Base-by-base conservation (phyloP, 2,113 vertebrate species). In the Corythornis madagascariensis region DNA sequence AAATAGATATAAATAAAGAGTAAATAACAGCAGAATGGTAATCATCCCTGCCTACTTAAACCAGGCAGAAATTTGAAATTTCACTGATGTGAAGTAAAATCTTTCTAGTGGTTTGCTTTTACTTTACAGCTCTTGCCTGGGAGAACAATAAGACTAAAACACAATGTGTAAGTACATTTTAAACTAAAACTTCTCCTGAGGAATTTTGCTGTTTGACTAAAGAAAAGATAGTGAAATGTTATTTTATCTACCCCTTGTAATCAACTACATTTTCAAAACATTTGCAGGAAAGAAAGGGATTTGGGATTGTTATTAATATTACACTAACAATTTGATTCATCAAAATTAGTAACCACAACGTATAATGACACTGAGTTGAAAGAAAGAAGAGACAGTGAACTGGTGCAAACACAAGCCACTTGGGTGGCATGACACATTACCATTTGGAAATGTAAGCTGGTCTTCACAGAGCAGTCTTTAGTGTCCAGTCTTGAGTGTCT, bases 21-120 rank as follows among this genome's bases (percentile, higher is more conserved):
- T 90, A 96, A 96, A 94, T 73, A 97, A 65, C 35, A 83, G 76
- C 17, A 79, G 47, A 85, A 75, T 59, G 26, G 42, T 89, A 95
- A 89, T 92, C 35, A 76, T 74, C 60, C 38, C 94, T 88, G 47
- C 16, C 57, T 95, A 64, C 45, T 87, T 92, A 81, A 96, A 59
- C 48, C 19, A 72, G 47, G 26, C 29, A 94, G 88, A 93, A 93
- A 16, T 89, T 89, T 70, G 67, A 89, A 83, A 85, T 92, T 72
- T 76, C 50, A 63, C 21, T 87, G 76, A 79, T 33, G 63, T 73
- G 55, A 79, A 82, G 33, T 59, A 63, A 87, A 89, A 57, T 76
- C 24, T 65, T 89, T 87, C 29, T 57, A 53, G 16, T 38, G 16
- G 11, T 89, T 88, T 78, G 43, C 19, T 86, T 88, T 69, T 64